Evolutionary conservation across 1,140 invertebrate species (phyloP).

Genomic region (Luehdorfia chinensis): DNA sequence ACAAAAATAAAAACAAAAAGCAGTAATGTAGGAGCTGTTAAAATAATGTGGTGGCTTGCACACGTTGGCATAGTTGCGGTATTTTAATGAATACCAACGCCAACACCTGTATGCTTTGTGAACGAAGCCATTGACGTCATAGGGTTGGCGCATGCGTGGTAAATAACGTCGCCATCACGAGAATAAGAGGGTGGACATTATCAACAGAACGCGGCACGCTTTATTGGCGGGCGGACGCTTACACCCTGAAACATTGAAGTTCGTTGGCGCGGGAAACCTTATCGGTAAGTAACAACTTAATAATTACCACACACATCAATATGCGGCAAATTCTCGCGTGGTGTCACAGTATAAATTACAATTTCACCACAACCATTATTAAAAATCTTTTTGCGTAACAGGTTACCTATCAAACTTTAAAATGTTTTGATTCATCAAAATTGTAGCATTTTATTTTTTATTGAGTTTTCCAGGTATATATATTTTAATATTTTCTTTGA

Average conservation of each 20-base stretch:
- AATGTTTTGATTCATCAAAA: no score
- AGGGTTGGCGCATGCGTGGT: conserved; percentile 43
- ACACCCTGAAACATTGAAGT: conserved; percentile 22
- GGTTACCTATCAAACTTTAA: no score
- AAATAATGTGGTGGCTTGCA: no score
- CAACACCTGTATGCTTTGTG: conserved; percentile 63
- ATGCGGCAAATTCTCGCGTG: neutral
- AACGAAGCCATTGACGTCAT: conserved; percentile 69
- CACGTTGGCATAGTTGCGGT: conserved; percentile 29
- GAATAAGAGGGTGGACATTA: conserved; percentile 19
- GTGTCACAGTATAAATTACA: conserved; percentile 5
- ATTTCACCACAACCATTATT: neutral
- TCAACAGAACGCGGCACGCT: conserved; percentile 43
- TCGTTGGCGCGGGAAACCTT: conserved; percentile 47
- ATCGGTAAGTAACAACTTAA: conserved; percentile 37
- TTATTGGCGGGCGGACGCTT: conserved; percentile 31
- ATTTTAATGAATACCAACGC: conserved; percentile 40
- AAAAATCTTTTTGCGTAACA: neutral
- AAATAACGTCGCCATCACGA: conserved; percentile 24
- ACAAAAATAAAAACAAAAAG: no score
- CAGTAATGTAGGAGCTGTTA: no score
- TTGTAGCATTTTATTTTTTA: no score
- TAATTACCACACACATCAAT: conserved; percentile 22
- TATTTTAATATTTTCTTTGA: no score
- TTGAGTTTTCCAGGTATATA: neutral